Evolutionary conservation across 2,113 vertebrate species (phyloP), one percentile per base, ranked within the genome.

Genomic region (Sitta europaea): DNA sequence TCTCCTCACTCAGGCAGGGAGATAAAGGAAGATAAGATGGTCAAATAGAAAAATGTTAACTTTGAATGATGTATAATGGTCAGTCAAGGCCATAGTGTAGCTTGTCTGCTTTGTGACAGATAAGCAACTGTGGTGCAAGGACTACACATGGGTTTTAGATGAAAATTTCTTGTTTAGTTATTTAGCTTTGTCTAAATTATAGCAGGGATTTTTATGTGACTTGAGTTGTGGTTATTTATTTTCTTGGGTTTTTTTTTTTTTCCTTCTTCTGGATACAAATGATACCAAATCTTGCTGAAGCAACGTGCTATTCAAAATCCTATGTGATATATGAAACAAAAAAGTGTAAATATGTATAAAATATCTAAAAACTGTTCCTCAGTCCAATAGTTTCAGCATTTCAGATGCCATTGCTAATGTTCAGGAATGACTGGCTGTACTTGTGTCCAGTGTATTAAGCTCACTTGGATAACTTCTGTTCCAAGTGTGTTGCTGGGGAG

Each of bases 61-160:
- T 94, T 88, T 90, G 90, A 84, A 77, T 96, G 97, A 97, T 97
- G 94, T 94, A 91, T 89, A 94, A 91, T 94, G 91, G 90, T 95
- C 96, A 97, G 98, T 98, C 98, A 99, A 99, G 98, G 98, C 97
- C 93, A 68, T 47, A 81, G 89, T 94, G 96, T 96, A 97, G 98
- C 91, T 98, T 97, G 80, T 97, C 97, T 95, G 95, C 97, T 97
- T 89, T 91, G 88, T 90, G 85, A 76, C 89, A 97, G 98, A 99
- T 98, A 98, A 98, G 97, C 88, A 97, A 33, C 72, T 96, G 86
- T 75, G 93, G 97, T 98, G 97, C 98, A 99, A 99, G 98, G 98
- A 98, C 98, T 97, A 74, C 77, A 84, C 80, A 31, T 90, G 78
- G 89, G 92, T 96, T 90, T 97, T 94, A 88, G 88, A 86, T 94